phyloP scores from a whole-genome alignment of 53 echinoderm and acorn worm genomes.

The Holothuria leucospilota region DNA sequence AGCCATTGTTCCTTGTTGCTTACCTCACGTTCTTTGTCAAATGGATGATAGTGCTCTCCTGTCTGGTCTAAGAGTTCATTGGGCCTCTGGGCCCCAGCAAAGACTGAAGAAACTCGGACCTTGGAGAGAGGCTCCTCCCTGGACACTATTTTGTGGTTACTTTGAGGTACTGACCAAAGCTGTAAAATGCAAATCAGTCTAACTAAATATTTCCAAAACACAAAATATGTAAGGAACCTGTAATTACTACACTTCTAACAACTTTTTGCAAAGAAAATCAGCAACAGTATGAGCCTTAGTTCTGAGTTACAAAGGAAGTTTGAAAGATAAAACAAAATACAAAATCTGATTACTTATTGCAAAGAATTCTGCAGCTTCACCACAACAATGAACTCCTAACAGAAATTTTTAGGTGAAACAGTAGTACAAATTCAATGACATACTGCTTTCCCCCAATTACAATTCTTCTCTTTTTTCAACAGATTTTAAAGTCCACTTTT shows the following conservation, averaged over 20 bases:
- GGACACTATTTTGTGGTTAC: slow-evolving; percentile 77
- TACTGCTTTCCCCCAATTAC: too few relatives aligned
- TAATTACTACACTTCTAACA: neutral
- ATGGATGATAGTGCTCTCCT: slow-evolving; percentile 67
- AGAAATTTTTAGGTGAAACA: too few relatives aligned
- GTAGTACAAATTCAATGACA: too few relatives aligned
- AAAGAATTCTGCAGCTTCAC: too few relatives aligned
- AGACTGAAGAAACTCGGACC: slow-evolving; percentile 90
- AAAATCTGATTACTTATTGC: too few relatives aligned
- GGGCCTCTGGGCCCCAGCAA: slow-evolving; percentile 78
- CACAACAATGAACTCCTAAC: too few relatives aligned
- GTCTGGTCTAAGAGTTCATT: slow-evolving; percentile 49
- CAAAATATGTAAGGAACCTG: neutral
- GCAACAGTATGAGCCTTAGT: too few relatives aligned
- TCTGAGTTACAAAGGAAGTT: too few relatives aligned
- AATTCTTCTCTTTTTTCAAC: too few relatives aligned
- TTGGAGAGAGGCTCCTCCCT: slow-evolving; percentile 93
- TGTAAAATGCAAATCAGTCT: neutral
- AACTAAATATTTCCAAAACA: neutral
- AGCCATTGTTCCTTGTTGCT: neutral
- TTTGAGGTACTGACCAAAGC: slow-evolving; percentile 86
- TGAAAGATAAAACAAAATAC: too few relatives aligned
- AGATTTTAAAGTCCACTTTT: too few relatives aligned
- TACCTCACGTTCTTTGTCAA: slow-evolving; percentile 98
- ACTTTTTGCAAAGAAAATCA: neutral